Percentiles rank a stretch among this genome's conserved stretches.
Conservation (phyloP, 1,140 invertebrate species). For the Philotrypesis tridentata region DNA sequence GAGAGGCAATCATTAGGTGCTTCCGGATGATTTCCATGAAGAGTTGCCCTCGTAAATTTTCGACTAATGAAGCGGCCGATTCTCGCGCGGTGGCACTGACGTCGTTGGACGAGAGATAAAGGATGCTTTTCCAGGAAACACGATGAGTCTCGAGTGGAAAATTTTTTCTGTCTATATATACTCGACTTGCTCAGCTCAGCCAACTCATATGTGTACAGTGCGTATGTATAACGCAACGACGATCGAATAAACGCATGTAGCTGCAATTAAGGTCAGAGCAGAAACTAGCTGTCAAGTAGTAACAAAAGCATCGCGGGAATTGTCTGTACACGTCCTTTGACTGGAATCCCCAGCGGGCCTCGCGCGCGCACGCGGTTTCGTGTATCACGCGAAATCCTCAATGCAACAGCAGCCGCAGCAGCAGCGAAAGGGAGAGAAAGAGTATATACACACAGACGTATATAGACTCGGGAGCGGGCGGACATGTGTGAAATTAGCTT, state of each 20-base stretch:
- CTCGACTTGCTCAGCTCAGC: too few relatives aligned
- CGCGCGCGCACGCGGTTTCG: constrained; percentile 31
- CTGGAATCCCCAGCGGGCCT: background rate
- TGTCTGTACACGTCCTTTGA: constrained; percentile 34
- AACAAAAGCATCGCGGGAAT: constrained; percentile 12
- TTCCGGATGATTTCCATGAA: background rate
- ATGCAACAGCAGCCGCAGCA: constrained; percentile 39
- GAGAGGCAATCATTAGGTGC: constrained; percentile 17
- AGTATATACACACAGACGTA: constrained; percentile 38
- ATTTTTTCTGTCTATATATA: too few relatives aligned
- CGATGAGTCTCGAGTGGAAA: too few relatives aligned
- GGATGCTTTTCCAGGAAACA: too few relatives aligned
- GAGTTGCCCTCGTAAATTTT: background rate
- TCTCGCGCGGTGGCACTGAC: background rate
- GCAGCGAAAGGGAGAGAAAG: background rate
- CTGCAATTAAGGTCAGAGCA: background rate
- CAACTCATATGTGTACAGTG: too few relatives aligned
- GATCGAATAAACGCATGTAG: background rate
- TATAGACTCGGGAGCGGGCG: constrained; percentile 66
- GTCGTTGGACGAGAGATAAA: background rate
- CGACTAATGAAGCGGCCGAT: background rate
- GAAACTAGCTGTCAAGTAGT: background rate
- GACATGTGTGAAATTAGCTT: constrained; percentile 76
- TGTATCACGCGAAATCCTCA: constrained; percentile 61
- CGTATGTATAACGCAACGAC: too few relatives aligned